Conservation (phyloP, 1,140 invertebrate species). For the Cepaea nemoralis region DNA sequence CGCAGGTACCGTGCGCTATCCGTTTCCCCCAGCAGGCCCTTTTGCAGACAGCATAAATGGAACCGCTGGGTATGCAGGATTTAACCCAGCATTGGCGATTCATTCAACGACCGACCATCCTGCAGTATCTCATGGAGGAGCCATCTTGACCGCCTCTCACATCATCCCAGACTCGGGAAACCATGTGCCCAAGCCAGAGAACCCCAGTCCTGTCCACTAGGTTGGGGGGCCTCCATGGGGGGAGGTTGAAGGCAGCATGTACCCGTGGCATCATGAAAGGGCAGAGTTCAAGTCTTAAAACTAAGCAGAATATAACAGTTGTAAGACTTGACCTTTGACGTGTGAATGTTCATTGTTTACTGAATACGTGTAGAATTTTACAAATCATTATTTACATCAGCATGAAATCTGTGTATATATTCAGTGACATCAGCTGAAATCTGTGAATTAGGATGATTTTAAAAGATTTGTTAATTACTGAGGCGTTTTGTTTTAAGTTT, state of each 20-base stretch:
- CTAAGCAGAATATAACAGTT: not conserved
- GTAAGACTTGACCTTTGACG: not conserved
- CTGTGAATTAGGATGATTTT: too few species aligned
- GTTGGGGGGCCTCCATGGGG: not conserved
- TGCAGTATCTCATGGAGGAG: constrained; percentile 41
- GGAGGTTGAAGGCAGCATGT: constrained; percentile 39
- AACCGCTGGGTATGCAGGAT: constrained; percentile 33
- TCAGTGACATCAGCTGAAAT: too few species aligned
- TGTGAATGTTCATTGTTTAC: not conserved
- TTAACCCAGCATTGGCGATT: constrained; percentile 31
- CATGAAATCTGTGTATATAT: not conserved
- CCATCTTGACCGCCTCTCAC: constrained; percentile 29
- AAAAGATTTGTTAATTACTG: too few species aligned
- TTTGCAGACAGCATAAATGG: constrained; percentile 40
- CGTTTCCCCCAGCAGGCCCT: constrained; percentile 37
- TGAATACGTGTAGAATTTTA: not conserved
- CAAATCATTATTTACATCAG: not conserved
- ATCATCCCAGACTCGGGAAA: constrained; percentile 31
- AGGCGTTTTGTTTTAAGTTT: too few species aligned
- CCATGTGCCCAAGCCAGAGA: constrained; percentile 38
- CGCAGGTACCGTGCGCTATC: constrained; percentile 30
- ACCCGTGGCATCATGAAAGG: constrained; percentile 11
- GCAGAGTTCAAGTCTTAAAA: not conserved
- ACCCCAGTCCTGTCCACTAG: constrained; percentile 41
- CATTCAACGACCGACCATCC: constrained; percentile 42